Evolutionary conservation across 2,797 vertebrate species (phyloP).

Genomic region (Crocidura indochinensis): DNA sequence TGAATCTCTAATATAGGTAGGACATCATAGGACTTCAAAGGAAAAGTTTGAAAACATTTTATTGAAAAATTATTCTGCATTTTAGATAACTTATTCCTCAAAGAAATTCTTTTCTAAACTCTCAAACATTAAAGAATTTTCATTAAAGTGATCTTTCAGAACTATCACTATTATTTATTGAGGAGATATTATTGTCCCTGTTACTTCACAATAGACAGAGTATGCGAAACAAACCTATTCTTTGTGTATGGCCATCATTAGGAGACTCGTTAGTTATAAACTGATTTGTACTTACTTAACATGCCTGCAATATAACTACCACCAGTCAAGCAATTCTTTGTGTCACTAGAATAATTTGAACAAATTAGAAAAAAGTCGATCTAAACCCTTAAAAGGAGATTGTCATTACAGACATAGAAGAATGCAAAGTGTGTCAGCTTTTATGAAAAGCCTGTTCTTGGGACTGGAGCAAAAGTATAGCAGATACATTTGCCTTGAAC

Average conservation of each 20-base stretch:
- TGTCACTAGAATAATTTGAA: slow-evolving; percentile 48
- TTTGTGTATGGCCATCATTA: slow-evolving; percentile 75
- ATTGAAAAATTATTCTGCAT: slow-evolving; percentile 76
- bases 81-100: slow-evolving; percentile 75
- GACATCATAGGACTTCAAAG: slow-evolving; percentile 59
- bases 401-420: slow-evolving; percentile 61
- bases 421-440: slow-evolving; percentile 76
- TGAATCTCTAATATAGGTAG: slow-evolving; percentile 50
- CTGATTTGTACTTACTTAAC: slow-evolving; percentile 52
- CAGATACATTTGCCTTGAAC: too few species aligned
- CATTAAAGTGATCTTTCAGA: slow-evolving; percentile 74
- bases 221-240: slow-evolving; percentile 71
- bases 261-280: slow-evolving; percentile 82
- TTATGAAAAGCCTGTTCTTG: slow-evolving; percentile 64
- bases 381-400: slow-evolving; percentile 84
- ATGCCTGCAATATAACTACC: slow-evolving; percentile 65
- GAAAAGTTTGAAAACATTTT: slow-evolving; percentile 77
- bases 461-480: too few species aligned
- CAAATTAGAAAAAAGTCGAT: slow-evolving; percentile 83
- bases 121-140: slow-evolving; percentile 65
- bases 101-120: slow-evolving; percentile 61
- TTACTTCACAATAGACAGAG: slow-evolving; percentile 72
- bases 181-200: slow-evolving; percentile 64
- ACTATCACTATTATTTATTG: slow-evolving; percentile 71
- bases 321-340: slow-evolving; percentile 54